Base-by-base conservation (phyloP, 2,888 invertebrate genomes). In the Carpatolechia fugitivella region DNA sequence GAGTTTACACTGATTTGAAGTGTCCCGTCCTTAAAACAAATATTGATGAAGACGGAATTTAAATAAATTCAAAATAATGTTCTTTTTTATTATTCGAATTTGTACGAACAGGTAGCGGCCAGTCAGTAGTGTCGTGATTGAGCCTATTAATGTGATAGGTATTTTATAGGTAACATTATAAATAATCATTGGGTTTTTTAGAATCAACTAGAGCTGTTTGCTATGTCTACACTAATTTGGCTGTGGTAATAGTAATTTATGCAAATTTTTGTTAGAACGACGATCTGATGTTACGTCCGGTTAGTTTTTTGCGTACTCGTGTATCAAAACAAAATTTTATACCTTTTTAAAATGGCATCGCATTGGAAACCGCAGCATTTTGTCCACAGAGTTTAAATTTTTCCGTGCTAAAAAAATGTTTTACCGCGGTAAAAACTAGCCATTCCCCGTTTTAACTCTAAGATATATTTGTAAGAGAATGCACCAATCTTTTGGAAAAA, bases 81-180 rank as follows among this genome's bases (percentile, higher is more conserved):
- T 74, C 57, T 74, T 41, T 80, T 76, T 64, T 60, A 61, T 63
- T 55, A 64, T 73, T 72, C 59, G 64, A 69, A 78, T 72, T 73
- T 77, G 70, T 71, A 59, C 62, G 76, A 80, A 88, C 89, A 89
- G 89, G 88, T 89, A 87, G 85, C 77, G 69, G 72, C 66, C 70
- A 73, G n/a, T n/a, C n/a, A n/a, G n/a, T n/a, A n/a, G 75, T 74
- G 68, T 50, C 49, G 36, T 70, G 72, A 75, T 77, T 67, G 63
- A 65, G 56, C 36, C 49, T 68, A 64, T 54, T 62, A 66, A 63
- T 68, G 60, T 54, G 59, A 59, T 69, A 66, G 68, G 69, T 70
- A 66, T 68, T 58, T 64, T 56, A 57, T 36, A 8, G 49, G 8
- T 24, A 18, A 36, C 14, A 36, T 13, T 35, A 18, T 5, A 36